Conservation (phyloP, 2,113 vertebrate genomes). For the Chionodraco myersi region DNA sequence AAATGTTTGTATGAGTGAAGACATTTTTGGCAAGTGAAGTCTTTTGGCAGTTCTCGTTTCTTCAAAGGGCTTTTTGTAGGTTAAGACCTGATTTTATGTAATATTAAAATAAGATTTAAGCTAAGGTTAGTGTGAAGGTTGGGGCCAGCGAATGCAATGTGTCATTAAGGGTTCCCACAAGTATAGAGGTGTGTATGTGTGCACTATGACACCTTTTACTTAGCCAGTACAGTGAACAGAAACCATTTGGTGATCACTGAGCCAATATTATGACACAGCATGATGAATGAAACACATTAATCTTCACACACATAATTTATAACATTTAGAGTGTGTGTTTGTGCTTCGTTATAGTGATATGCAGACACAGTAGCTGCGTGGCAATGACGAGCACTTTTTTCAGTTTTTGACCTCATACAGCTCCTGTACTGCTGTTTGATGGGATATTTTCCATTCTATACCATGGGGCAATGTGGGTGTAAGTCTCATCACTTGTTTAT, state of each 20-base stretch:
- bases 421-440: not conserved
- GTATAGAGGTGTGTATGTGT: not conserved
- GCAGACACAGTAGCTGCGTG: not conserved
- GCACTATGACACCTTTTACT: slow-evolving; percentile 3
- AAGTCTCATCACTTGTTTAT: not conserved
- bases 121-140: not conserved
- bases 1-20: not conserved
- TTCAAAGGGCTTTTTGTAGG: not conserved
- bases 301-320: slow-evolving; percentile 13
- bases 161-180: not conserved
- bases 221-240: slow-evolving; percentile 21
- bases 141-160: not conserved
- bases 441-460: not conserved
- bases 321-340: slow-evolving; percentile 11
- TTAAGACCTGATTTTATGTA: not conserved
- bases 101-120: not conserved
- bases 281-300: slow-evolving; percentile 14
- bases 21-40: not conserved
- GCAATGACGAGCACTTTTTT: not conserved
- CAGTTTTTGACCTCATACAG: not conserved
- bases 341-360: not conserved
- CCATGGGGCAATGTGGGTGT: not conserved
- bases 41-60: not conserved
- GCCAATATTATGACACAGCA: slow-evolving; percentile 27
- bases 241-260: slow-evolving; percentile 9